Percentiles rank a stretch among this genome's conserved stretches.
phyloP scores from a whole-genome alignment of 2,888 invertebrate genomes.

The Rapana venosa region DNA sequence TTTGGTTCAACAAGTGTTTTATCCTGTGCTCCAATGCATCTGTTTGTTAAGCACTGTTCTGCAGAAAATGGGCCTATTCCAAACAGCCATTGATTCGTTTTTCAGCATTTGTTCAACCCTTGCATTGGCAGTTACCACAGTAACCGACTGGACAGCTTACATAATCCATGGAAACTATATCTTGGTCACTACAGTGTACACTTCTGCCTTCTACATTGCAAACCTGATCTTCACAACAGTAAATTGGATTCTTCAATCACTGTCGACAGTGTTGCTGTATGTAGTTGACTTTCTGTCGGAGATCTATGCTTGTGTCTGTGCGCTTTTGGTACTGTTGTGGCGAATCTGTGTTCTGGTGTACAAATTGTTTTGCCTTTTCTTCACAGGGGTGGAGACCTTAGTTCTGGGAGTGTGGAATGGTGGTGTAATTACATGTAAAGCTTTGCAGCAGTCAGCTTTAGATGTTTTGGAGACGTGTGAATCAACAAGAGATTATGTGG shows the following conservation, averaged over 20 bases:
- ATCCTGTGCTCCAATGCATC: too few relatives aligned
- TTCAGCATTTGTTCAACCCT: slow-evolving; percentile 35
- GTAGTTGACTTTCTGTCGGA: slow-evolving; percentile 51
- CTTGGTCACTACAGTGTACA: slow-evolving; percentile 41
- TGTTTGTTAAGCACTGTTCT: neutral
- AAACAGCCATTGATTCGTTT: slow-evolving; percentile 16
- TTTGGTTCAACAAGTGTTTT: neutral
- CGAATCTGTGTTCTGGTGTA: slow-evolving; percentile 48
- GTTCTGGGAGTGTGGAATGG: slow-evolving; percentile 49
- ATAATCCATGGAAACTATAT: slow-evolving; percentile 44
- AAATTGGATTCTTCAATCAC: neutral
- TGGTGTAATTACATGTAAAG: slow-evolving; percentile 45
- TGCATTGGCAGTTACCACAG: slow-evolving; percentile 34
- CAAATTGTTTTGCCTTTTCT: slow-evolving; percentile 46
- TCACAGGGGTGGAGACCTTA: slow-evolving; percentile 50
- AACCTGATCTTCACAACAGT: neutral
- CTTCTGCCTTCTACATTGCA: slow-evolving; percentile 28
- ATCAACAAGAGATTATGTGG: slow-evolving; percentile 44
- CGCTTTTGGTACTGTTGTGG: slow-evolving; percentile 49
- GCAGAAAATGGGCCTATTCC: slow-evolving; percentile 20
- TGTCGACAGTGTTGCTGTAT: slow-evolving; percentile 36
- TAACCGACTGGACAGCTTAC: slow-evolving; percentile 39
- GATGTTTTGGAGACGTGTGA: slow-evolving; percentile 48
- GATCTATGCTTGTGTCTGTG: slow-evolving; percentile 46
- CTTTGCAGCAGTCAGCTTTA: slow-evolving; percentile 46